Evolutionary conservation across 2,113 vertebrate genomes (phyloP).

Genomic region (Plecturocebus donacophilus): DNA sequence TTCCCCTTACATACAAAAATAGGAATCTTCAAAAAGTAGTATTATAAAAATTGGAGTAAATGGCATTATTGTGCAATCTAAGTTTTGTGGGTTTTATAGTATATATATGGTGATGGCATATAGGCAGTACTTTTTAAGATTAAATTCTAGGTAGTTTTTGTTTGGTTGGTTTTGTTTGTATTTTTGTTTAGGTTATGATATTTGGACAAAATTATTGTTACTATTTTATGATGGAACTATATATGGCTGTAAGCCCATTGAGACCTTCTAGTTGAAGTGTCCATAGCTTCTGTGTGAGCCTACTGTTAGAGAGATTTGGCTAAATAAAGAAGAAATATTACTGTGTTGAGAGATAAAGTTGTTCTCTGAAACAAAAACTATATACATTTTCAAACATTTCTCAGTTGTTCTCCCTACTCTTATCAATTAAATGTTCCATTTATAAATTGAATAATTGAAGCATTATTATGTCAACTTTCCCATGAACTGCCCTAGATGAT

Average conservation of each 20-base stretch:
- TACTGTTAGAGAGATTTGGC: background rate
- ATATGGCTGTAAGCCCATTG: background rate
- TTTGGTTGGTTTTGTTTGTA: background rate
- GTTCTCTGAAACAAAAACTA: conserved; percentile 7
- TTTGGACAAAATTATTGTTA: background rate
- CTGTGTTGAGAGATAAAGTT: background rate
- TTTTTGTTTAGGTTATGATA: conserved; percentile 5
- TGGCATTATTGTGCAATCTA: conserved; percentile 68
- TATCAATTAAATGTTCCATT: conserved; percentile 4
- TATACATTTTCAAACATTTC: conserved; percentile 37
- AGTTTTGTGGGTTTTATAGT: background rate
- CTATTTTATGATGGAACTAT: conserved; percentile 39
- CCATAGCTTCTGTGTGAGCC: background rate
- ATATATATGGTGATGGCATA: background rate
- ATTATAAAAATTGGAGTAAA: conserved; percentile 78
- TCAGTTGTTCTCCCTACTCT: background rate
- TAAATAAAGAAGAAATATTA: conserved; percentile 35
- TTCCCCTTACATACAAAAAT: conserved; percentile 80
- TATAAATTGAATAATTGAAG: conserved; percentile 43
- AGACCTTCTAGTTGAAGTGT: background rate
- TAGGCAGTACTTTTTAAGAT: background rate
- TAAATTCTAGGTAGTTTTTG: background rate
- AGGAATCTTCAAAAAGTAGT: conserved; percentile 73
- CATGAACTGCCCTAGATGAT: background rate
- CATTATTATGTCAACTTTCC: conserved; percentile 23